A percentile compares a stretch with the other conserved stretches of the same genome.
These are phyloP conservation scores for Bilobella aurantiaca DNA, from an alignment of 1,140 invertebrate genomes.

Conservation along the genomic window DNA sequence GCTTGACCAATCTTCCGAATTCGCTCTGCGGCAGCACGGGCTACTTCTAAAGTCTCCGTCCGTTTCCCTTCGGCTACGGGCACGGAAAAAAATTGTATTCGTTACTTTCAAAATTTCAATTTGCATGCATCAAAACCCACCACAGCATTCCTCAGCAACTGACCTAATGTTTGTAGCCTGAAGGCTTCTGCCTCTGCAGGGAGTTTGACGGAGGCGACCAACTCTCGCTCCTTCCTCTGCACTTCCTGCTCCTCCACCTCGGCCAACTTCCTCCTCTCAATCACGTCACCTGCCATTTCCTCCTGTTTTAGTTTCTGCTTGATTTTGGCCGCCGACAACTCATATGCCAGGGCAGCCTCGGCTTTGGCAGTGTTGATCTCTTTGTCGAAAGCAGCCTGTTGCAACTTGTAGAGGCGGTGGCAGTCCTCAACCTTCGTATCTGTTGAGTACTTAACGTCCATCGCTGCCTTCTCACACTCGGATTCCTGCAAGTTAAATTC, in stretches of 20 bases:
- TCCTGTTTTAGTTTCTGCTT: constrained; percentile 68
- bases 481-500: too few relatives aligned
- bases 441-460: constrained; percentile 93
- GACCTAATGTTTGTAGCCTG: constrained; percentile 75
- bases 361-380: constrained; percentile 97
- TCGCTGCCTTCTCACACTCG: constrained; percentile 88
- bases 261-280: constrained; percentile 84
- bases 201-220: constrained; percentile 77
- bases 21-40: constrained; percentile 80
- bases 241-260: constrained; percentile 93
- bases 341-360: constrained; percentile 87
- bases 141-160: too few relatives aligned
- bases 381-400: constrained; percentile 91
- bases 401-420: constrained; percentile 77
- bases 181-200: constrained; percentile 91
- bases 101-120: too few relatives aligned
- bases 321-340: constrained; percentile 87
- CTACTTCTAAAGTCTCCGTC: constrained; percentile 78
- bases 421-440: constrained; percentile 96
- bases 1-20: constrained; percentile 80
- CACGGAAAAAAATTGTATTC: too few relatives aligned
- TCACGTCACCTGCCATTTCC: constrained; percentile 92
- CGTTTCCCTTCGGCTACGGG: constrained; percentile 47
- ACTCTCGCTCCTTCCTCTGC: constrained; percentile 78
- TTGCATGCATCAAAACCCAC: too few relatives aligned